Evolutionary conservation across 2,888 invertebrate species (phyloP), one percentile per base, ranked within the genome.

Genomic region (Phalera bucephala): DNA sequence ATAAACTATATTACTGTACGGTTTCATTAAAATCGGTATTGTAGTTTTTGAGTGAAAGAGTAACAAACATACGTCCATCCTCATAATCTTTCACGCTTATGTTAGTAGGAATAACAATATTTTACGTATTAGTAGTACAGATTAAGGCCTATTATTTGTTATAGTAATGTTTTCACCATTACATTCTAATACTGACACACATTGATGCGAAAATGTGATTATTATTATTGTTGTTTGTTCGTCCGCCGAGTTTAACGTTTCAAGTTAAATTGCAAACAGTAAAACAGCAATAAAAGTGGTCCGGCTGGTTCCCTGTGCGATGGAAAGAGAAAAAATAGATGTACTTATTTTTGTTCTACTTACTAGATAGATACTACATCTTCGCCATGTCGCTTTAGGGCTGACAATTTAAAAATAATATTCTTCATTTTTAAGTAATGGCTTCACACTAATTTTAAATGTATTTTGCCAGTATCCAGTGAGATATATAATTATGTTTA

Each of bases 251-350:
- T 79, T 76, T 80, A 73, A 81, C 74, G 80, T 69, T 74, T 70
- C 69, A 76, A 85, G 82, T 83, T 84, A 80, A 81, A 87, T 84
- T 81, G 84, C 80, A 60, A 79, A 77, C 81, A 76, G 76, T 83
- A 82, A 84, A 83, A 83, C 73, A 62, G 69, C 72, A 47, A 77
- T 85, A 83, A 83, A 84, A 81, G 80, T 70, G 70, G 78, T 75
- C 68, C 62, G 72, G 72, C 74, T 68, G 73, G 78, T 77, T 71
- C 55, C 54, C 62, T 63, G 60, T 62, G 62, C 62, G 62, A 62
- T 51, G 55, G 59, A 68, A 55, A 64, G 67, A 65, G 68, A 68
- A 60, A 59, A 62, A 66, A 64, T 51, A 52, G 45, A 50, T 57
- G 46, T 44, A 62, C 56, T 50, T n/a, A 55, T 64, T 64, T 61